Evolutionary conservation across 2,888 invertebrate genomes (phyloP), one percentile per base, ranked within the genome.

Genomic region (Phortica okadai): DNA sequence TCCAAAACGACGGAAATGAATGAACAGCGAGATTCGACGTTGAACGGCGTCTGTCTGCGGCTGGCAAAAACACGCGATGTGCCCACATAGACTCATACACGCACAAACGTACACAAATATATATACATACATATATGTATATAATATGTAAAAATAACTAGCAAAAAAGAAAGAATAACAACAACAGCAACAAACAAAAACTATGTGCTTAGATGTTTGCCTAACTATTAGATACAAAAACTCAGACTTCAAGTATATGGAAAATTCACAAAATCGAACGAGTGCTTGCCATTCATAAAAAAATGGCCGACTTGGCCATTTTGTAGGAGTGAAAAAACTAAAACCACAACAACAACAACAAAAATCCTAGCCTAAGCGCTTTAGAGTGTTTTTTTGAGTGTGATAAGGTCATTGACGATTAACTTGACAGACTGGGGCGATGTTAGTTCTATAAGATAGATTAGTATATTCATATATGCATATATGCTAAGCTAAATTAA

Each of bases 11-110:
- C 33, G 33, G 33, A 33, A 33, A 42, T n/a, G 66, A 66, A 66
- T 66, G 42, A 59, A 14, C 42, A 5, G 41, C 44, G 25, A 33
- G 33, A 33, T 33, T 21, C 33, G 42, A 41, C 7, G 66, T 66
- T 45, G 41, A 64, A 21, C 33, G 69, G 21, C 21, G 21, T 45
- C 69, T 69, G 69, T 69, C 69, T 45, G 69, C 50, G 69, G 69
- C 69, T 69, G 16, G 33, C 33, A 7, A n/a, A 69, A 45, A 69
- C 69, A 69, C 50, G 42, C 44, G 67, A 67, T 69, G 69, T 7
- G 69, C 66, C 33, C 41, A 66, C n/a, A 41, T 10, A 66, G 41
- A 66, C 8, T 33, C 66, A 41, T 41, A 66, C 41, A 66, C 42
- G 14, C 64, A 66, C 66, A 33, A n/a, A 25, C 66, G 62, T 21